Evolutionary conservation across 2,888 invertebrate species (phyloP), one percentile per base, ranked within the genome.

Genomic region (Agrochola macilenta): DNA sequence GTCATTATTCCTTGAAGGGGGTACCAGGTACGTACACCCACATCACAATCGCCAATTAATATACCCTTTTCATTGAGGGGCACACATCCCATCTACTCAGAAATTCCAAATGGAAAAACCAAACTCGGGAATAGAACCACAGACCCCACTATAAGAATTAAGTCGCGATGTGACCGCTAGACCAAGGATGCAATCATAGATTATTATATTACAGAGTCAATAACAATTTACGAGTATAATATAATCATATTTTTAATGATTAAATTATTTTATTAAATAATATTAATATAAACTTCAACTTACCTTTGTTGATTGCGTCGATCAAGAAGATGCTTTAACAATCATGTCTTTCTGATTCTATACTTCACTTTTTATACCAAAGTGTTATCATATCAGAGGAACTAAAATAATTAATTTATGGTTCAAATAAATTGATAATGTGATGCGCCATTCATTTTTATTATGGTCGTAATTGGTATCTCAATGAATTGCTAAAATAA

Each of bases 361-460:
- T 69, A 78, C 26, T 64, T 72, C n/a, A 65, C 64, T 17, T 79
- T 79, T 60, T 69, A 85, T 79, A 76, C 49, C 1, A 26, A 74
- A 70, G 2, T 69, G 61, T 85, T 86, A 87, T 87, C 87, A 77
- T 87, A 78, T 86, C 81, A 46, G 23, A 60, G 69, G 54, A 30
- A 26, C 12, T 64, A 74, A 75, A 73, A 60, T 78, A 79, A 85
- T 84, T 74, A n/a, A 3, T 90, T 89, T 89, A 89, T 87, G n/a
- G 73, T 54, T 14, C 58, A 79, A 82, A 85, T 88, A 85, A 87
- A 86, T 76, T 74, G 74, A 87, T 88, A 80, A 76, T 66, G 30
- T 52, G 78, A 61, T 43, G 71, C 57, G 49, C 60, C 54, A 69
- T 58, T 39, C 2, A 20, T 26, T 63, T 83, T 76, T 80, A 74